Evolutionary conservation across 2,113 vertebrate species (phyloP).

Genomic region (Corythaixoides concolor): DNA sequence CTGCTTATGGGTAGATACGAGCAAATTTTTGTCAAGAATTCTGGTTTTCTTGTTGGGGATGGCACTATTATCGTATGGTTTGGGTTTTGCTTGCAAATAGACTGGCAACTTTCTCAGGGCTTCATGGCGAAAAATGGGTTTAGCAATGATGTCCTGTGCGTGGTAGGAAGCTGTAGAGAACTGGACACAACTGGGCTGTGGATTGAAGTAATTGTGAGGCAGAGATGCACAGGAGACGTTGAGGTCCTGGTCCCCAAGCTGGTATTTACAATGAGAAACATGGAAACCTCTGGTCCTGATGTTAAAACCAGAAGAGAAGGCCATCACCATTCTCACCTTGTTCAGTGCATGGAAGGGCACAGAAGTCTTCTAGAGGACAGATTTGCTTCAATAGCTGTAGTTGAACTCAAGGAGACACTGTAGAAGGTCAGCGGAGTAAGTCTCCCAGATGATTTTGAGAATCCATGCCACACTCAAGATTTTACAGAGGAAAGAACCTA

Average conservation of each 20-base stretch:
- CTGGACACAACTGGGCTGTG: neutral
- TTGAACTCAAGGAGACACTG: too few relatives aligned
- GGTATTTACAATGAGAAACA: neutral
- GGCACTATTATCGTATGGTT: neutral
- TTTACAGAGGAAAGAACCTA: neutral
- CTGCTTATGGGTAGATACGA: neutral
- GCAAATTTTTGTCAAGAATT: neutral
- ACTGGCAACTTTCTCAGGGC: neutral
- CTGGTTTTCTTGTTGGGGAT: neutral
- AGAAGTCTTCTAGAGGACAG: too few relatives aligned
- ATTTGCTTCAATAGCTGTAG: too few relatives aligned
- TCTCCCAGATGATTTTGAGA: too few relatives aligned
- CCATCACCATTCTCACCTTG: fast-evolving
- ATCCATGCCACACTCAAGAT: too few relatives aligned
- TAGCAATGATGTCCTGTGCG: neutral
- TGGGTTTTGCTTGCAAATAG: neutral
- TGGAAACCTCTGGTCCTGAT: neutral
- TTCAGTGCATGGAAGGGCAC: neutral
- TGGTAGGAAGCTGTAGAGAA: neutral
- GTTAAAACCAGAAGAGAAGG: neutral
- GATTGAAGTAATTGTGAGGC: neutral
- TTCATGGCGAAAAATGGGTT: neutral
- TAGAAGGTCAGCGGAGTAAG: too few relatives aligned
- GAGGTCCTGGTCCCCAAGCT: neutral
- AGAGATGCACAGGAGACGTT: neutral